A percentile compares a stretch with the other conserved stretches of the same genome.
These are phyloP conservation scores for Anoplophora glabripennis DNA, from an alignment of 1,140 invertebrate species.

Conservation along the genomic window DNA sequence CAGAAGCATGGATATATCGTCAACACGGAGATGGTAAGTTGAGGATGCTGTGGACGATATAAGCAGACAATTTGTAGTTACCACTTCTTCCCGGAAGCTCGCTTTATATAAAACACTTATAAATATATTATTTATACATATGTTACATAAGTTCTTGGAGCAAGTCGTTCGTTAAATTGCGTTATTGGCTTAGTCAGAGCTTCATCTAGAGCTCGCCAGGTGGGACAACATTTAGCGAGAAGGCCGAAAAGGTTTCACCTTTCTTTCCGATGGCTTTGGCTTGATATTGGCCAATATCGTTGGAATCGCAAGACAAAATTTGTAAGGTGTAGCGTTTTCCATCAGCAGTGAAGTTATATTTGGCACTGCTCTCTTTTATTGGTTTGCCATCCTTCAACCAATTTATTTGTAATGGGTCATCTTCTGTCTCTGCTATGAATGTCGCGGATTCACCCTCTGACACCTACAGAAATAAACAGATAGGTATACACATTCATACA, in stretches of 20 bases:
- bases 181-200: conserved; percentile 28
- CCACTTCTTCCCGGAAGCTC: conserved; percentile 9
- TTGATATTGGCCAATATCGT: conserved; percentile 87
- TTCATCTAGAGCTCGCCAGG: conserved; percentile 40
- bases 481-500: neutral
- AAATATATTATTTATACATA: conserved; percentile 41
- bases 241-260: conserved; percentile 76
- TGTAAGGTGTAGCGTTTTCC: conserved; percentile 73
- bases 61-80: conserved; percentile 2
- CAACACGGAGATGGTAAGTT: conserved; percentile 32
- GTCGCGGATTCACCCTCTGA: conserved; percentile 75
- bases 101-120: conserved; percentile 41
- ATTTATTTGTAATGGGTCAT: conserved; percentile 57
- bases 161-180: conserved; percentile 42
- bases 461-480: conserved; percentile 43
- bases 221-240: conserved; percentile 76
- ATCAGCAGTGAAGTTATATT: conserved; percentile 80
- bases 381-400: conserved; percentile 93
- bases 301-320: conserved; percentile 70
- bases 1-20: conserved; percentile 3
- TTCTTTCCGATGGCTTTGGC: conserved; percentile 83
- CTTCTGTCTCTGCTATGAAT: conserved; percentile 78
- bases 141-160: conserved; percentile 32
- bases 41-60: conserved; percentile 39
- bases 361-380: conserved; percentile 64